phyloP scores from a whole-genome alignment of 2,113 vertebrate genomes.

The Callospermophilus lateralis region DNA sequence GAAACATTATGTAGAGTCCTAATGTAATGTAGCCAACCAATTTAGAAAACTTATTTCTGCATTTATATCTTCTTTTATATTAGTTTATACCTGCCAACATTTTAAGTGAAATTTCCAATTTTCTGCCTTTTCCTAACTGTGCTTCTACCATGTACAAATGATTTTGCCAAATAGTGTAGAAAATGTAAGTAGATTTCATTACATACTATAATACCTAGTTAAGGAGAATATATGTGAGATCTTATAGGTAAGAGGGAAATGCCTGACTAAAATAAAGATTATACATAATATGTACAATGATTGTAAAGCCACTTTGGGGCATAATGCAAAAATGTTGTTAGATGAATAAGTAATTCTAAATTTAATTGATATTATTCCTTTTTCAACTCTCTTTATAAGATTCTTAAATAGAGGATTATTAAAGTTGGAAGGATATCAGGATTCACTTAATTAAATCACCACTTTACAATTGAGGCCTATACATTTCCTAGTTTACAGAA shows the following conservation, averaged over 20 bases:
- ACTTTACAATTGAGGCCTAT: neutral
- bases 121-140: neutral
- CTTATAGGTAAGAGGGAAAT: neutral
- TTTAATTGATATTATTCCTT: no score
- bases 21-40: neutral
- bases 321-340: neutral
- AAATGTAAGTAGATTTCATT: neutral
- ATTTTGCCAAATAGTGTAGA: neutral
- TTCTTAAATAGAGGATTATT: neutral
- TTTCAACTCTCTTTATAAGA: neutral
- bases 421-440: accelerated
- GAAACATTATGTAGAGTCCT: neutral
- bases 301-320: no score
- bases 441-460: neutral
- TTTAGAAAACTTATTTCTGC: neutral
- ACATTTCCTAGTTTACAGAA: neutral
- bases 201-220: neutral
- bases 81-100: neutral
- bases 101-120: neutral
- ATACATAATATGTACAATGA: accelerated
- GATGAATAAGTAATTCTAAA: neutral
- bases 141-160: neutral
- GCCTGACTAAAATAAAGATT: neutral
- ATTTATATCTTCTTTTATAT: slow-evolving; percentile 17
- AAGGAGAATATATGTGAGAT: neutral